Percentiles rank a stretch among this genome's conserved stretches.
phyloP scores from a whole-genome alignment of 2,797 vertebrate genomes.

The Novumbra hubbsi region DNA sequence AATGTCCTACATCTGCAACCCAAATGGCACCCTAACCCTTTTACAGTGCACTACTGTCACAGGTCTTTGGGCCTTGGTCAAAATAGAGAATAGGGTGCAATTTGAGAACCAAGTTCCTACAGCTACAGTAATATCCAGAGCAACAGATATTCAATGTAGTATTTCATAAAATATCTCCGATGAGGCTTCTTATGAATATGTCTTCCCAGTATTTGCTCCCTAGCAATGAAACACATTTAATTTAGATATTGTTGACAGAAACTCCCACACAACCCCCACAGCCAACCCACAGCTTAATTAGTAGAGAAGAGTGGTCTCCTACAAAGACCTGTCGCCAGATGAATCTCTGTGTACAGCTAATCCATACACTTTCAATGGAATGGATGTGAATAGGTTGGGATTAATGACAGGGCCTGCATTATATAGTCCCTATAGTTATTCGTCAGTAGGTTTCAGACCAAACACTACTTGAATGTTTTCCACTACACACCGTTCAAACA shows the following conservation, averaged over 20 bases:
- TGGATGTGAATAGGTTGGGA: constrained; percentile 31
- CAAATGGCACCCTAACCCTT: background rate
- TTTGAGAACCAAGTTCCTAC: background rate
- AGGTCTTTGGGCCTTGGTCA: background rate
- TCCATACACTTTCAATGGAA: constrained; percentile 42
- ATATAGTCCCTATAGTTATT: constrained; percentile 15
- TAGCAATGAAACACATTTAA: constrained; percentile 59
- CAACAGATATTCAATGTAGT: constrained; percentile 37
- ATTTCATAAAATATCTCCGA: constrained; percentile 44
- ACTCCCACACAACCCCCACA: constrained; percentile 57
- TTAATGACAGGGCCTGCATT: constrained; percentile 32
- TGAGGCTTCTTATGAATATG: constrained; percentile 40
- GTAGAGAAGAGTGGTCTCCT: constrained; percentile 32
- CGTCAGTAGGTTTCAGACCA: constrained; percentile 11
- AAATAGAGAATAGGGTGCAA: background rate
- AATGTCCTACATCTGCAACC: background rate
- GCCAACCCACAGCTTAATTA: constrained; percentile 54
- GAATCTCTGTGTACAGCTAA: constrained; percentile 43
- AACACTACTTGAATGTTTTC: constrained; percentile 23
- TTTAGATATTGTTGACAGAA: constrained; percentile 65
- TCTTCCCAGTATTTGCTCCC: constrained; percentile 52
- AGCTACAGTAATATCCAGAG: constrained; percentile 4
- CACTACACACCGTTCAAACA: constrained; percentile 5
- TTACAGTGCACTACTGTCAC: background rate
- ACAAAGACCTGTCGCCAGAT: constrained; percentile 35